Base-by-base conservation (phyloP, 2,797 vertebrate species). In the Peromyscus attwateri region DNA sequence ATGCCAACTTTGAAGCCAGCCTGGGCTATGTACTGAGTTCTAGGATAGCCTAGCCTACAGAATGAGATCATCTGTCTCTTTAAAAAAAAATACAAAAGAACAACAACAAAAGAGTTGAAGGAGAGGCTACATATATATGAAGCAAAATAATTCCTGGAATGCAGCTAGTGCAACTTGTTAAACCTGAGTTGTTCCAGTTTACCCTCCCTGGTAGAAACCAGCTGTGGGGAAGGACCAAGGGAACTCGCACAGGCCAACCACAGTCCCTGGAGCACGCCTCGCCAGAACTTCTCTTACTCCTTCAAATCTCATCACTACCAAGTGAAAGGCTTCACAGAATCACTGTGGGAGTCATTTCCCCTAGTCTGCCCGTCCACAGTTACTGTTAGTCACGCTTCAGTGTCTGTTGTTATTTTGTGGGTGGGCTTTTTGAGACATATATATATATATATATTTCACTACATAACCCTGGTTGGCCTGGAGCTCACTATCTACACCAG, bases 161-260 rank as follows among this genome's bases (percentile, higher is more conserved):
- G 25, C 68, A 76, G 87, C 55, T 76, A 87, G 70, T 87, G 64
- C 84, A 87, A 52, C 84, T 95, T 90, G 96, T 81, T 91, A 95
- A 98, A 97, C 98, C 96, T 97, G 95, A 98, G 96, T 97, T 97
- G 83, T 96, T 97, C 94, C 97, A 95, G 97, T 91, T 91, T 37
- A 88, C 40, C 60, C 80, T 95, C 91, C 37, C 0, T 90, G 95
- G 95, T 66, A 97, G 62, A 93, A 96, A 91, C 27, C 11, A 97
- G 96, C 92, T 97, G 90, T 85, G 97, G 87, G 90, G 73, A 89
- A 88, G 90, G 96, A 95, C 84, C 94, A 92, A 95, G 97, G 85
- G 95, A 92, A 95, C 97, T 68, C 75, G 75, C 97, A 92, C 93
- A 84, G 66, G 87, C 94, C 95, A 85, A 93, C 9, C 25, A 43